Evolutionary conservation across 2,797 vertebrate species (phyloP).

Genomic region (Emys orbicularis): DNA sequence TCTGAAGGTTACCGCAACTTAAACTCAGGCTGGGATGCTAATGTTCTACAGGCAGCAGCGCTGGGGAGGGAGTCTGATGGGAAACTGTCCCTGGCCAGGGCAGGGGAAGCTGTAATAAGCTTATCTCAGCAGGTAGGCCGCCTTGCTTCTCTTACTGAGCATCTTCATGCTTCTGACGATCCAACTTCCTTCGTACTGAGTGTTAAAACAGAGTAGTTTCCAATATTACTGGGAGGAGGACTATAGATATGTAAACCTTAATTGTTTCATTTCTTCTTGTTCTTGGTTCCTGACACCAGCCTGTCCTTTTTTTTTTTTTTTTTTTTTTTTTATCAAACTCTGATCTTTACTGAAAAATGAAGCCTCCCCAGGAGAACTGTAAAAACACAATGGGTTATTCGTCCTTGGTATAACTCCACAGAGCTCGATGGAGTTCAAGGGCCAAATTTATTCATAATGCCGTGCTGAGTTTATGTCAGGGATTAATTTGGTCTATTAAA

Average conservation of each 20-base stretch:
- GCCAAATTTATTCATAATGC: background rate
- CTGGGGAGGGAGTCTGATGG: too few species aligned
- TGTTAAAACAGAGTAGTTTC: background rate
- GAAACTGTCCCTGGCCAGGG: background rate
- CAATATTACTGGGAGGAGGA: background rate
- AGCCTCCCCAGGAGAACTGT: background rate
- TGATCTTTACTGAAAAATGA: background rate
- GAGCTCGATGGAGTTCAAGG: background rate
- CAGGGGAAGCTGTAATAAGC: rapidly evolving
- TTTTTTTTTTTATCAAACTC: background rate
- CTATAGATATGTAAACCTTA: background rate
- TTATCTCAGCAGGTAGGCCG: background rate
- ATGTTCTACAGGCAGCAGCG: rapidly evolving
- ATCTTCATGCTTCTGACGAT: background rate
- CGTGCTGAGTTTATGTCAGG: rapidly evolving
- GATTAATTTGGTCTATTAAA: background rate
- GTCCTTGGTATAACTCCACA: rapidly evolving
- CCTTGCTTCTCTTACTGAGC: background rate
- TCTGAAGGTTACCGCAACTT: background rate
- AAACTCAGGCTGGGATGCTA: rapidly evolving
- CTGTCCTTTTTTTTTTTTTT: background rate
- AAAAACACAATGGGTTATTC: background rate
- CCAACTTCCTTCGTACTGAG: rapidly evolving
- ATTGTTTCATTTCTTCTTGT: background rate
- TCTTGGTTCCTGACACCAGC: background rate